These are phyloP conservation scores for Vanessa tameamea DNA, from an alignment of 1,140 invertebrate genomes.

Conservation along the genomic window DNA sequence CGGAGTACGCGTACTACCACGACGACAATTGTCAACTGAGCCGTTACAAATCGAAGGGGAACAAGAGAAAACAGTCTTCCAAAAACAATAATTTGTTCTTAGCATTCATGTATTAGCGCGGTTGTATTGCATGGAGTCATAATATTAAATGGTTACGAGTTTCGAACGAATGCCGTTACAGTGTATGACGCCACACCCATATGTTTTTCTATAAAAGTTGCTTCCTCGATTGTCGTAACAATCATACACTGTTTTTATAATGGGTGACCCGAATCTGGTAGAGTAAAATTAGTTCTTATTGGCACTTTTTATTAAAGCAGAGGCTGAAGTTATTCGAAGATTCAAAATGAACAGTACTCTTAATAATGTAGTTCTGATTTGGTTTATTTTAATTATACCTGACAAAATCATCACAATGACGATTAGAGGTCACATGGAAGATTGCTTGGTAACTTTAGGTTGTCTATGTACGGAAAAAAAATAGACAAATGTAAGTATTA, in stretches of 20 bases:
- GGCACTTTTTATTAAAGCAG: conserved; percentile 69
- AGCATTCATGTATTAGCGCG: conserved; percentile 79
- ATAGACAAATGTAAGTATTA: not conserved
- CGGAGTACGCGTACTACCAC: conserved; percentile 66
- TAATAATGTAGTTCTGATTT: too few relatives aligned
- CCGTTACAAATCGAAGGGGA: conserved; percentile 57
- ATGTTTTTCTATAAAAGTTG: conserved; percentile 37
- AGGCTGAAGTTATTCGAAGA: conserved; percentile 40
- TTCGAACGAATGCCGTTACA: conserved; percentile 75
- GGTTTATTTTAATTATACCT: not conserved
- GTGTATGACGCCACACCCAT: conserved; percentile 70
- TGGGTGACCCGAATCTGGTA: conserved; percentile 79
- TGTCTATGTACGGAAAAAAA: not conserved
- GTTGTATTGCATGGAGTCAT: conserved; percentile 40
- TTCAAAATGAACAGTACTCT: not conserved
- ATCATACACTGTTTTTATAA: conserved; percentile 63
- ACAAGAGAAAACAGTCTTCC: conserved; percentile 50
- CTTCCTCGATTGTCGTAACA: conserved; percentile 43
- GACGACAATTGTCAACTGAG: conserved; percentile 55
- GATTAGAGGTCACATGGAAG: not conserved
- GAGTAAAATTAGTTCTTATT: conserved; percentile 59
- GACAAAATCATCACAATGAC: conserved; percentile 1
- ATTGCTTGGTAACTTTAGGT: not conserved
- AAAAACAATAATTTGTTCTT: conserved; percentile 77
- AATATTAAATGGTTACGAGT: conserved; percentile 65